phyloP scores from a whole-genome alignment of 30 jellyfish, hydroid and myxozoan species.

The Hydractinia symbiolongicarpus region DNA sequence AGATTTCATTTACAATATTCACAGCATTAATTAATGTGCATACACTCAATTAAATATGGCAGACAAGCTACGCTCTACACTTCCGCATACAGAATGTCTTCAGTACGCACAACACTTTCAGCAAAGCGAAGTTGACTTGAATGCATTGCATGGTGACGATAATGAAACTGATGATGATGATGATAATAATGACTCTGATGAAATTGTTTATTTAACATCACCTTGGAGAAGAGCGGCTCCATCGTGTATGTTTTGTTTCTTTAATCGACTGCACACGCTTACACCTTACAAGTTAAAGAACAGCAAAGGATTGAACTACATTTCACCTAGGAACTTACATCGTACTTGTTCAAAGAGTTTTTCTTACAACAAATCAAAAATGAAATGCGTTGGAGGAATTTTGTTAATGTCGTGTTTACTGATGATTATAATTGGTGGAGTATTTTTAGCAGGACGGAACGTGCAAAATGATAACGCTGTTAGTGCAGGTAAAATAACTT shows the following conservation, averaged over 20 bases:
- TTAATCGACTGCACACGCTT: too few species aligned
- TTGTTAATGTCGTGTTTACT: conserved; percentile 13
- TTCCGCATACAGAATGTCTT: too few species aligned
- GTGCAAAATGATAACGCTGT: neutral
- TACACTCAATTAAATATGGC: too few species aligned
- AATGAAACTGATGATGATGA: neutral
- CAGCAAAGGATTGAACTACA: neutral
- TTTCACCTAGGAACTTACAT: neutral
- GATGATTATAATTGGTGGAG: neutral
- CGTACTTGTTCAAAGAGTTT: neutral
- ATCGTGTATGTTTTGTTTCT: too few species aligned
- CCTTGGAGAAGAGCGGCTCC: too few species aligned
- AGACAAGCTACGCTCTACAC: too few species aligned
- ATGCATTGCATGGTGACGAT: neutral
- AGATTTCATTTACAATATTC: too few species aligned
- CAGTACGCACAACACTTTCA: too few species aligned
- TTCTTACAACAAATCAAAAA: conserved; percentile 1
- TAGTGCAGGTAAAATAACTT: neutral
- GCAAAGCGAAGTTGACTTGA: neutral
- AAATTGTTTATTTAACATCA: too few species aligned
- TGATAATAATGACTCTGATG: too few species aligned
- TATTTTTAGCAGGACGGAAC: neutral
- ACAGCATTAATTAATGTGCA: too few species aligned
- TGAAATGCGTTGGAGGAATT: neutral
- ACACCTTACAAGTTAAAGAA: too few species aligned